These are phyloP conservation scores for Aphidius gifuensis DNA, from an alignment of 1,140 invertebrate genomes.

Conservation along the genomic window DNA sequence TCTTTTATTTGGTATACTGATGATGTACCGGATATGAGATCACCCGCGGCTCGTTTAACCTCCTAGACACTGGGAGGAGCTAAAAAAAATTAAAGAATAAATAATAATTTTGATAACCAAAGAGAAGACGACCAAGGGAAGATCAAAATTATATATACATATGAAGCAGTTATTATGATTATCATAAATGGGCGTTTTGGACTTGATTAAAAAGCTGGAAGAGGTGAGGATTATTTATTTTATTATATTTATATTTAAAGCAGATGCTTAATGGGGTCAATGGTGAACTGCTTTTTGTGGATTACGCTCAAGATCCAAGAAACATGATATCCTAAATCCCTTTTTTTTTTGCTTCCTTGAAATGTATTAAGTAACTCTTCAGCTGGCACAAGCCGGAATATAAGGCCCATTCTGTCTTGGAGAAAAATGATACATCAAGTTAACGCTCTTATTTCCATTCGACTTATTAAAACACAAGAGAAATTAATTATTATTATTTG, in stretches of 20 bases:
- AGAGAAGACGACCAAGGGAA: neutral
- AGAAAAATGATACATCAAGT: conserved; percentile 17
- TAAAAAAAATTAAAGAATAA: no score
- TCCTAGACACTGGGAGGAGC: no score
- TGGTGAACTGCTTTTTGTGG: neutral
- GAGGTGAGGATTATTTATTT: no score
- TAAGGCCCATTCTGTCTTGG: neutral
- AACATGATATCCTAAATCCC: conserved; percentile 48
- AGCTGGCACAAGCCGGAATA: conserved; percentile 19
- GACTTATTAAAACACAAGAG: neutral
- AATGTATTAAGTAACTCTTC: conserved; percentile 50
- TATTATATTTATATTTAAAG: neutral
- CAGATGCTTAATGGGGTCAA: conserved; percentile 19
- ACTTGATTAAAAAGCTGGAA: no score
- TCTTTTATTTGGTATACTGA: conserved; percentile 21
- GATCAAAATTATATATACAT: neutral
- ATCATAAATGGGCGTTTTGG: no score
- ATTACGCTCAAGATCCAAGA: conserved; percentile 36
- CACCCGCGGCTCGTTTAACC: conserved; percentile 43
- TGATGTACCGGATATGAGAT: conserved; percentile 43
- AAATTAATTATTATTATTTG: no score
- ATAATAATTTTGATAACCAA: no score
- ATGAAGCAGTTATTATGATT: no score
- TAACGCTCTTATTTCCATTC: neutral
- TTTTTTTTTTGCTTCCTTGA: conserved; percentile 22